A percentile compares a stretch with the other conserved stretches of the same genome.
Conservation (phyloP, 1,140 invertebrate genomes). For the Antheraea mylitta region DNA sequence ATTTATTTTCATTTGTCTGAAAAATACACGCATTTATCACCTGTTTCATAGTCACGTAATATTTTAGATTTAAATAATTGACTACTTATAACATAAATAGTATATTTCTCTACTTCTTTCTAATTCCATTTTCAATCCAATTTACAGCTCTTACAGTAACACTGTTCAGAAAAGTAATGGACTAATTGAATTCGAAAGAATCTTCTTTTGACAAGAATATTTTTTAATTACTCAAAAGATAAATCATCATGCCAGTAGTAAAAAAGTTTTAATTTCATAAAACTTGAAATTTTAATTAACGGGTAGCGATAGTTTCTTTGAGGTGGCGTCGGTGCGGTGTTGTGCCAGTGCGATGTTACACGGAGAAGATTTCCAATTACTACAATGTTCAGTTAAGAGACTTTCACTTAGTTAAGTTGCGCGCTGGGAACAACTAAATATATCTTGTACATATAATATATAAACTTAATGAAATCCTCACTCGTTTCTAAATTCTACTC, state of each 20-base stretch:
- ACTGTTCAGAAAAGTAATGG: background rate
- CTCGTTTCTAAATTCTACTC: background rate
- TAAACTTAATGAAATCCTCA: slow-evolving; percentile 34
- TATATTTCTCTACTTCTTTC: too few species aligned
- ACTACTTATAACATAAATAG: too few species aligned
- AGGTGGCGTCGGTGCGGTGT: slow-evolving; percentile 1
- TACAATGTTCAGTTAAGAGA: slow-evolving; percentile 34
- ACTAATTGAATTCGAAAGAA: background rate
- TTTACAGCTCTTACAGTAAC: too few species aligned
- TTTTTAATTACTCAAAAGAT: slow-evolving; percentile 3
- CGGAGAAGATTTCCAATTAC: slow-evolving; percentile 32
- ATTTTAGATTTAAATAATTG: too few species aligned
- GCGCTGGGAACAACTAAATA: slow-evolving; percentile 25
- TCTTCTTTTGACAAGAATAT: background rate
- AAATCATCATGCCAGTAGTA: slow-evolving; percentile 5
- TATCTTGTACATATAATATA: slow-evolving; percentile 22
- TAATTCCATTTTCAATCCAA: too few species aligned
- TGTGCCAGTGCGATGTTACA: slow-evolving; percentile 14
- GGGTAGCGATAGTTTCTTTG: slow-evolving; percentile 29
- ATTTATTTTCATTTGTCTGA: background rate
- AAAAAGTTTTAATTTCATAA: slow-evolving; percentile 30
- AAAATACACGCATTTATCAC: background rate
- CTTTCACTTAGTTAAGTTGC: slow-evolving; percentile 28
- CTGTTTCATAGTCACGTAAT: too few species aligned
- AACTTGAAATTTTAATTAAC: slow-evolving; percentile 33